These are phyloP conservation scores for Coracias cyanogaster DNA, from an alignment of 2,797 vertebrate species.

Conservation along the genomic window DNA sequence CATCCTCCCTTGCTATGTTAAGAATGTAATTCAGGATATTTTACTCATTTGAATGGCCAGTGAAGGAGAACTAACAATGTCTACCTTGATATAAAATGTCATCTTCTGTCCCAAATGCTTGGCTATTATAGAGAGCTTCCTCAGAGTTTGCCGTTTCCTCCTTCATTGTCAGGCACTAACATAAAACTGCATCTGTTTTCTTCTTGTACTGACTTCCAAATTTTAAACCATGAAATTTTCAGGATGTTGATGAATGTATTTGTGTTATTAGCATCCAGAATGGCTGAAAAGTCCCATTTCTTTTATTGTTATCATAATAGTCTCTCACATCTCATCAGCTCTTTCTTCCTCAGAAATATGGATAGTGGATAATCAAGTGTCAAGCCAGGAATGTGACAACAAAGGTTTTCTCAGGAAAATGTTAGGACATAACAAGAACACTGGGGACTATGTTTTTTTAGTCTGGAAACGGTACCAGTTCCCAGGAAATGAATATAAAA, in stretches of 20 bases:
- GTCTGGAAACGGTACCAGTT: background rate
- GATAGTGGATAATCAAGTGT: background rate
- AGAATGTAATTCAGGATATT: background rate
- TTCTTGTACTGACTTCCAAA: background rate
- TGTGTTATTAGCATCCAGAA: background rate
- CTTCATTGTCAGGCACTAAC: background rate
- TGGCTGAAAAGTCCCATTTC: background rate
- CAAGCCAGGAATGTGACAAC: background rate
- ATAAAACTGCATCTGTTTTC: background rate
- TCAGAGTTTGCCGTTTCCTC: background rate
- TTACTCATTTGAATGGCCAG: background rate
- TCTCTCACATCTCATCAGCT: background rate
- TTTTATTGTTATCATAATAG: background rate
- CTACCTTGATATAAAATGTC: background rate
- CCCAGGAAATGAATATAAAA: background rate
- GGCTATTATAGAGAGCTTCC: background rate
- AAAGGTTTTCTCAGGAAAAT: background rate
- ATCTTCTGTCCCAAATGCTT: background rate
- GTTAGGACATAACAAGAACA: background rate
- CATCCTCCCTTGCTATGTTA: background rate
- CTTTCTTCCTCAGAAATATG: background rate
- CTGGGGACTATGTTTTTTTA: background rate
- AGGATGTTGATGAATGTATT: background rate
- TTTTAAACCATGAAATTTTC: background rate
- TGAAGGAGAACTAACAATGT: background rate